Conservation (phyloP, 2,113 vertebrate genomes). For the Aythya baeri region DNA sequence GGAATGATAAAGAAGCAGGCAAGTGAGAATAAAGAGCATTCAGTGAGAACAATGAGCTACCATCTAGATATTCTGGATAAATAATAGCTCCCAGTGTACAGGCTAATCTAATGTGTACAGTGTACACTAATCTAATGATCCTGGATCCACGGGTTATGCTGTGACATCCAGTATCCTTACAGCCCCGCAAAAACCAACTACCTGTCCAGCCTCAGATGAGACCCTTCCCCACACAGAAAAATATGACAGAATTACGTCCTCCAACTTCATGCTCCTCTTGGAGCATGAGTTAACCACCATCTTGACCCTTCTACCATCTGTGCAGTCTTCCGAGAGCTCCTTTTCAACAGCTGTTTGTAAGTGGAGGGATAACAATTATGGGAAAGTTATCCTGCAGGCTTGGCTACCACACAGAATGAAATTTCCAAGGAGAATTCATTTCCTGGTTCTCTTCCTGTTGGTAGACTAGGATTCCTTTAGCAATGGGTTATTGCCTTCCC, state of each 20-base stretch:
- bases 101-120: background rate
- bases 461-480: background rate
- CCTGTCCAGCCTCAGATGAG: background rate
- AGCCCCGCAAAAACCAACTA: background rate
- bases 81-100: background rate
- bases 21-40: background rate
- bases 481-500: background rate
- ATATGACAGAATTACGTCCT: background rate
- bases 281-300: background rate
- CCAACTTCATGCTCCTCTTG: background rate
- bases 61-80: background rate
- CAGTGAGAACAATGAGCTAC: background rate
- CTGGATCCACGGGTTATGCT: background rate
- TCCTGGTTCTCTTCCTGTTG: background rate
- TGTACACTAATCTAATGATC: background rate
- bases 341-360: background rate
- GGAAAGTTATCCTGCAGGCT: background rate
- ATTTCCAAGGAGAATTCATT: conserved; percentile 28
- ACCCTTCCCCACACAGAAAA: background rate
- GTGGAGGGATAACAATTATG: background rate
- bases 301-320: background rate
- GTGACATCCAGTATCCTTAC: background rate
- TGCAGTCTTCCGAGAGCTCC: background rate
- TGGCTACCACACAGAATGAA: background rate
- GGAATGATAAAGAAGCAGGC: background rate